Percentiles rank a stretch among this genome's conserved stretches.
phyloP scores from a whole-genome alignment of 2,888 invertebrate genomes.

The Liopterus haemorrhoidalis region DNA sequence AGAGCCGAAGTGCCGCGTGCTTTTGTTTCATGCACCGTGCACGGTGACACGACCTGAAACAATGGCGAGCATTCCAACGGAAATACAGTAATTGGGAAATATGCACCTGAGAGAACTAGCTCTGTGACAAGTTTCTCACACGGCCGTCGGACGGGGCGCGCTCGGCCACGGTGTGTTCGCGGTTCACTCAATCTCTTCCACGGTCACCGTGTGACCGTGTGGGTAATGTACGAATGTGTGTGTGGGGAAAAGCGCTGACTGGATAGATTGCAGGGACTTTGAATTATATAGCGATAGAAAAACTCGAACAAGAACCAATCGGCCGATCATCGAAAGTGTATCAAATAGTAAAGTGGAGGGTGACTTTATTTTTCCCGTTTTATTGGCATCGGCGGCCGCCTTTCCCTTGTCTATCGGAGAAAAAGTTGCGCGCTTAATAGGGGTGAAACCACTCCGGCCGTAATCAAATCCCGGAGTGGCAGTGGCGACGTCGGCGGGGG shows the following conservation, averaged over 20 bases:
- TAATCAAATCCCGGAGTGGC: conserved; percentile 46
- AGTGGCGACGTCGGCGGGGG: conserved; percentile 27
- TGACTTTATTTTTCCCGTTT: conserved; percentile 43
- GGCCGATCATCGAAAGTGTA: conserved; percentile 42
- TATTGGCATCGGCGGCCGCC: conserved; percentile 48
- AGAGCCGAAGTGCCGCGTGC: too few relatives aligned
- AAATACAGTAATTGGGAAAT: conserved; percentile 19
- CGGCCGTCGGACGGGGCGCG: too few relatives aligned
- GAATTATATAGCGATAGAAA: conserved; percentile 25
- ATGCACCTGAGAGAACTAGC: too few relatives aligned
- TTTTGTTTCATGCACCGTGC: background rate
- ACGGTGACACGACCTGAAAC: background rate
- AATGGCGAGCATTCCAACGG: background rate
- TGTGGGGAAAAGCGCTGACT: conserved; percentile 36
- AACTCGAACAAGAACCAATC: conserved; percentile 39
- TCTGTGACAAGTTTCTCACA: too few relatives aligned
- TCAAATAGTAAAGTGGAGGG: conserved; percentile 38
- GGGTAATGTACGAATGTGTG: conserved; percentile 15
- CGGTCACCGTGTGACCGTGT: background rate
- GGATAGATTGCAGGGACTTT: conserved; percentile 34
- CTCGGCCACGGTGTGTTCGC: too few relatives aligned
- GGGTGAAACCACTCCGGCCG: conserved; percentile 49
- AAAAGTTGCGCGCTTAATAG: conserved; percentile 47
- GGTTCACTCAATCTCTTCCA: conserved; percentile 1
- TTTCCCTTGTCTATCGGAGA: conserved; percentile 52